phyloP scores from a whole-genome alignment of 2,888 invertebrate genomes.

The Agelastica alni region DNA sequence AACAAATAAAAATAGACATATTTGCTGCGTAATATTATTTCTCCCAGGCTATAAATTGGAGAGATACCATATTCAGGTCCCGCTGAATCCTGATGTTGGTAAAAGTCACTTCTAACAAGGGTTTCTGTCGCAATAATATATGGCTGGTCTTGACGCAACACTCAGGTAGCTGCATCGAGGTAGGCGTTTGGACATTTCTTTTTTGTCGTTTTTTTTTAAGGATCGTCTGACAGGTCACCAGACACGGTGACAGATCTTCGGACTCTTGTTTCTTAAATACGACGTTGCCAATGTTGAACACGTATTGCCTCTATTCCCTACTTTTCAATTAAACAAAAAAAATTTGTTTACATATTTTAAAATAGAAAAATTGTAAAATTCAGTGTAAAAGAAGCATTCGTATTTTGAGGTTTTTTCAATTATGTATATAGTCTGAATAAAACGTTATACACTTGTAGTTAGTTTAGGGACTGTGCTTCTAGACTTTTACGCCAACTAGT shows the following conservation, averaged over 20 bases:
- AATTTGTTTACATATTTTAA: too few species aligned
- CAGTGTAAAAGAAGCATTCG: too few species aligned
- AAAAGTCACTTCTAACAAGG: slow-evolving; percentile 53
- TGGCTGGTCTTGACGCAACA: slow-evolving; percentile 55
- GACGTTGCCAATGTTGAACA: slow-evolving; percentile 10
- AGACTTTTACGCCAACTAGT: too few species aligned
- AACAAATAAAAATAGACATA: too few species aligned
- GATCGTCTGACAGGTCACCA: slow-evolving; percentile 51
- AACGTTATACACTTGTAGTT: too few species aligned
- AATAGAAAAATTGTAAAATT: too few species aligned
- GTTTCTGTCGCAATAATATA: slow-evolving; percentile 57
- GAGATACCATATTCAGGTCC: slow-evolving; percentile 34
- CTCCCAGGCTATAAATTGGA: slow-evolving; percentile 15
- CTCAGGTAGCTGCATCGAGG: slow-evolving; percentile 56
- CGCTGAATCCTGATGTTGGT: slow-evolving; percentile 53
- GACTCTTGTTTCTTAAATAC: slow-evolving; percentile 14
- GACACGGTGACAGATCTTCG: slow-evolving; percentile 53
- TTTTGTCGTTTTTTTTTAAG: slow-evolving; percentile 47
- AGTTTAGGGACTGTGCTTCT: too few species aligned
- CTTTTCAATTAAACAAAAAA: too few species aligned
- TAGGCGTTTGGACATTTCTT: slow-evolving; percentile 53
- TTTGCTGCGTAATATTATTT: slow-evolving; percentile 2
- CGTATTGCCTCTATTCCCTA: too few species aligned
- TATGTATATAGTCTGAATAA: too few species aligned
- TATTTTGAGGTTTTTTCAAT: too few species aligned